Conservation (phyloP, 1,140 invertebrate species). For the Nasonia vitripennis region DNA sequence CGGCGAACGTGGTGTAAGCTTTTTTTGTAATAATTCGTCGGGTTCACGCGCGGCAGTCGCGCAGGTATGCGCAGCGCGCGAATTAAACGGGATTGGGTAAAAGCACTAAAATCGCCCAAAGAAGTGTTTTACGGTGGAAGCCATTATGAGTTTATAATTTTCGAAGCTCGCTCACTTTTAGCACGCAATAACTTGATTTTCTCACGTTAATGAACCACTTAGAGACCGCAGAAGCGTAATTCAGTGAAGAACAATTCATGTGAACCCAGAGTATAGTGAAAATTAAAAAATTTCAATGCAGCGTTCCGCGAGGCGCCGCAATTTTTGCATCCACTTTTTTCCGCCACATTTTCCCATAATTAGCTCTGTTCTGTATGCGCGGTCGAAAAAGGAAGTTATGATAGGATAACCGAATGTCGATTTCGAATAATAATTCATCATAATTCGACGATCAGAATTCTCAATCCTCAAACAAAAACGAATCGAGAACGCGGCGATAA, state of each 20-base stretch:
- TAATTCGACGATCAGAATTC: too few relatives aligned
- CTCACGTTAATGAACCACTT: slow-evolving; percentile 12
- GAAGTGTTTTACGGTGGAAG: not conserved
- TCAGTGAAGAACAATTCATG: not conserved
- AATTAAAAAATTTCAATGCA: not conserved
- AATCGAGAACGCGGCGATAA: too few relatives aligned
- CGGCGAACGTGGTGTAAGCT: not conserved
- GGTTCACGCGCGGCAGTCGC: not conserved
- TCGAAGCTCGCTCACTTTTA: not conserved
- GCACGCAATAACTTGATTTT: slow-evolving; percentile 7
- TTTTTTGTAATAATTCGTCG: not conserved
- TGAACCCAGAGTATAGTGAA: not conserved
- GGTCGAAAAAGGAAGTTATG: too few relatives aligned
- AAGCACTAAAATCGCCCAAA: not conserved
- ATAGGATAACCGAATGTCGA: too few relatives aligned
- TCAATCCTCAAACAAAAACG: too few relatives aligned
- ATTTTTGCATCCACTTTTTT: not conserved
- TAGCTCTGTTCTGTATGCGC: too few relatives aligned
- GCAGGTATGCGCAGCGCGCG: not conserved
- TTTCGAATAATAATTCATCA: too few relatives aligned
- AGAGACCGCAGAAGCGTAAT: not conserved
- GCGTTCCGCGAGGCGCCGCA: not conserved
- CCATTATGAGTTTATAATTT: not conserved
- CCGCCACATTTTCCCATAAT: too few relatives aligned
- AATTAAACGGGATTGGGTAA: not conserved